Percentiles rank a stretch among this genome's conserved stretches.
Evolutionary conservation across 2,888 invertebrate genomes (phyloP).

Genomic region (Drepanosiphum platanoidis): DNA sequence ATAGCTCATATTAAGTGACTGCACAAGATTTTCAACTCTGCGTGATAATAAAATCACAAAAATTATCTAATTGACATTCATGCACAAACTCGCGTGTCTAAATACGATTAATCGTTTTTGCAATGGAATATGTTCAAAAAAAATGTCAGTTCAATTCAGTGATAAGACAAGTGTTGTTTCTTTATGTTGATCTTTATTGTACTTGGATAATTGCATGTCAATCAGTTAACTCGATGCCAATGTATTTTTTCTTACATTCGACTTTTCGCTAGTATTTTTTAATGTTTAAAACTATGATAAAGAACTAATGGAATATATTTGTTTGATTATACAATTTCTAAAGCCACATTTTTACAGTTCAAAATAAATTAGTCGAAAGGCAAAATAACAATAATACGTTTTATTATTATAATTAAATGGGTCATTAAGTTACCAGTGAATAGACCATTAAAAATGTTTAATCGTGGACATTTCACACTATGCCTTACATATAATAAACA

Average conservation of each 20-base stretch:
- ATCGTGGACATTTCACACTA: background rate
- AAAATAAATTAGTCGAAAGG: background rate
- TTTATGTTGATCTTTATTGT: background rate
- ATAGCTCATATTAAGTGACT: background rate
- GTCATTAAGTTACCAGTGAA: background rate
- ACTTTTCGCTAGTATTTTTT: background rate
- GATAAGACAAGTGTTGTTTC: background rate
- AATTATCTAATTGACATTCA: background rate
- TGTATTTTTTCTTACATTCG: background rate
- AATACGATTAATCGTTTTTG: background rate
- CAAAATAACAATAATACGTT: background rate
- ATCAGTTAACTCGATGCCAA: background rate
- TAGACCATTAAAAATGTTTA: background rate
- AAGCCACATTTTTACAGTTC: background rate
- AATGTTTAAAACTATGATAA: background rate
- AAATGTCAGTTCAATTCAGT: background rate
- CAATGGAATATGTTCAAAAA: background rate
- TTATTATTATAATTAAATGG: too few species aligned
- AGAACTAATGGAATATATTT: background rate
- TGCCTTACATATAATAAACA: background rate
- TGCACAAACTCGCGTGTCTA: background rate
- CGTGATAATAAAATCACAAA: background rate
- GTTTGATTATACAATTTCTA: background rate
- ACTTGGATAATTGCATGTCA: background rate
- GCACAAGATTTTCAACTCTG: background rate